phyloP scores from a whole-genome alignment of 2,797 vertebrate genomes.

The Pipistrellus pipistrellus region DNA sequence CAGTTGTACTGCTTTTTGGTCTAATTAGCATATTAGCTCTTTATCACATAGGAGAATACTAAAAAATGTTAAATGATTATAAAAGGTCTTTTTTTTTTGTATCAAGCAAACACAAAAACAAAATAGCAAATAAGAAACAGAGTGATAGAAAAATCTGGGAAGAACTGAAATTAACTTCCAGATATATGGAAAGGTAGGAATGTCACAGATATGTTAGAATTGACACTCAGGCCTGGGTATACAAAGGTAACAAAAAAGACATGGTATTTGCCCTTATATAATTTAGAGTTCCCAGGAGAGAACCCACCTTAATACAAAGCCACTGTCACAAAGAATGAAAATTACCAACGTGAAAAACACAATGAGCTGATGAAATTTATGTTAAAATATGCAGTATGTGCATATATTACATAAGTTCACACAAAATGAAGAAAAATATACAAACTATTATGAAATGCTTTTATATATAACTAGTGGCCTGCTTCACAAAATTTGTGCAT shows the following conservation, averaged over 20 bases:
- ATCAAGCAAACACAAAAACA: not conserved
- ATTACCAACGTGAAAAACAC: not conserved
- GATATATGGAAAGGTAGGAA: not conserved
- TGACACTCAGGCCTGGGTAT: not conserved
- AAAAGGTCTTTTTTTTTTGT: not conserved
- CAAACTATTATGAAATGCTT: not conserved
- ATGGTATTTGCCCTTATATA: not conserved
- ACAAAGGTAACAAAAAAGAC: not conserved
- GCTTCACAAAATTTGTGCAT: too few species aligned
- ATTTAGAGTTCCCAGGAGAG: not conserved
- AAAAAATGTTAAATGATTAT: not conserved
- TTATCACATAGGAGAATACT: not conserved
- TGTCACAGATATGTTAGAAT: not conserved
- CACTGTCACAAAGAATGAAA: not conserved
- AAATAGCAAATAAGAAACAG: not conserved
- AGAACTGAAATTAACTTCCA: not conserved
- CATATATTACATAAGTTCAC: not conserved
- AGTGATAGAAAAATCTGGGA: not conserved
- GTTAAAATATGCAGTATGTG: not conserved
- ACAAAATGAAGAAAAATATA: slow-evolving; percentile 19
- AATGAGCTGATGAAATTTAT: slow-evolving; percentile 21
- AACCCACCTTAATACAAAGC: not conserved
- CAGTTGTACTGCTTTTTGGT: too few species aligned
- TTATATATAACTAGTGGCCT: too few species aligned
- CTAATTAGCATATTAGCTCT: too few species aligned